Percentiles rank a stretch among this genome's conserved stretches.
These are phyloP conservation scores for Nebria salina DNA, from an alignment of 2,888 invertebrate genomes.

Conservation along the genomic window DNA sequence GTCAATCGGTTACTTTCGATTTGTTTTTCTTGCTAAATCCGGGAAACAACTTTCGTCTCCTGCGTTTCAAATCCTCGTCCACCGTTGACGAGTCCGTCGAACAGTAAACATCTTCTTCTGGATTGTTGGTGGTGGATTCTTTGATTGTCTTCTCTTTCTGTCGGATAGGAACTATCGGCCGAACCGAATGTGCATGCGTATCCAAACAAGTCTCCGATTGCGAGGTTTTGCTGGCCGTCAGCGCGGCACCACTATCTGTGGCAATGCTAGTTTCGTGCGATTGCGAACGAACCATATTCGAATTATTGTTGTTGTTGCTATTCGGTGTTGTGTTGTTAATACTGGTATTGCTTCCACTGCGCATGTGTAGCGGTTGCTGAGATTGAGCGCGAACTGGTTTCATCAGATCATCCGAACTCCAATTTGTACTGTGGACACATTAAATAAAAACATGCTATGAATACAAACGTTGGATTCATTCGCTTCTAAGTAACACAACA, in stretches of 20 bases:
- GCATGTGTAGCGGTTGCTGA: slow-evolving; percentile 51
- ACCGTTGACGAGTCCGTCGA: slow-evolving; percentile 77
- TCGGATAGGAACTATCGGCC: slow-evolving; percentile 45
- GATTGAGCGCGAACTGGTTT: slow-evolving; percentile 37
- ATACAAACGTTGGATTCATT: background rate
- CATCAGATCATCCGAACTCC: slow-evolving; percentile 43
- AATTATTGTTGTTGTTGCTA: slow-evolving; percentile 27
- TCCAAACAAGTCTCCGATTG: slow-evolving; percentile 65
- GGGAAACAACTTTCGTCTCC: slow-evolving; percentile 72
- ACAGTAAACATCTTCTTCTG: slow-evolving; percentile 71
- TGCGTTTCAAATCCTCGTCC: slow-evolving; percentile 71
- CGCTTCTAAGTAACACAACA: background rate
- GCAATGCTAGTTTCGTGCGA: slow-evolving; percentile 65
- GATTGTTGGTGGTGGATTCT: slow-evolving; percentile 61
- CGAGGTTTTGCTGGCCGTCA: slow-evolving; percentile 62
- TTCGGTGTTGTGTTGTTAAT: slow-evolving; percentile 50
- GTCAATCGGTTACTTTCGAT: slow-evolving; percentile 46
- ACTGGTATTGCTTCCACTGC: slow-evolving; percentile 59
- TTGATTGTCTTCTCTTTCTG: slow-evolving; percentile 54
- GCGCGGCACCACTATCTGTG: slow-evolving; percentile 44
- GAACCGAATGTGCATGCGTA: slow-evolving; percentile 48
- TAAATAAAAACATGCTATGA: background rate
- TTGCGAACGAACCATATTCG: slow-evolving; percentile 62
- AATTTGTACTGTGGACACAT: slow-evolving; percentile 34
- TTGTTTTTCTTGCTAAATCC: slow-evolving; percentile 70